Evolutionary conservation across 2,113 vertebrate genomes (phyloP).

Genomic region (Mohoua ochrocephala): DNA sequence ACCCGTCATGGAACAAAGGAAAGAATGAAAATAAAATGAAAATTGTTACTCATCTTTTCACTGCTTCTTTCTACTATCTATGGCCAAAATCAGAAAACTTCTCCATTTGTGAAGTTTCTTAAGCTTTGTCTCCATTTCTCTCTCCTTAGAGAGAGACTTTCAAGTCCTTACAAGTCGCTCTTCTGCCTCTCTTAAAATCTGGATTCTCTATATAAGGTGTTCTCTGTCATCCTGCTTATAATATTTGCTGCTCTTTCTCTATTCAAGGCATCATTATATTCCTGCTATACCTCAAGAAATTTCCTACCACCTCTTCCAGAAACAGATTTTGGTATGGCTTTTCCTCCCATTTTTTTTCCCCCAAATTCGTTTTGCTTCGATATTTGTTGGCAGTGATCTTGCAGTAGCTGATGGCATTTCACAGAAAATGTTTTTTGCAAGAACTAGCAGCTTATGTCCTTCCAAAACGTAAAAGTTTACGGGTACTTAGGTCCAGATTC

Average conservation of each 20-base stretch:
- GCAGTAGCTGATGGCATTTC: neutral
- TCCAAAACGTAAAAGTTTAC: neutral
- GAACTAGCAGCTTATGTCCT: neutral
- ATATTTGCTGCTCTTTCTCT: neutral
- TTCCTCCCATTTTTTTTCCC: neutral
- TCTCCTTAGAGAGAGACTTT: neutral
- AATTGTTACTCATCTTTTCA: neutral
- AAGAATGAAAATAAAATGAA: neutral
- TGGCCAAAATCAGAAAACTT: neutral
- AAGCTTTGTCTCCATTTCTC: neutral
- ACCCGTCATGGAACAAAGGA: neutral
- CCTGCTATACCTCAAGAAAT: neutral
- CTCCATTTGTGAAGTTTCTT: neutral
- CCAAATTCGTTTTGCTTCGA: neutral
- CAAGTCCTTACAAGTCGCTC: neutral
- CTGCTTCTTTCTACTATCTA: neutral
- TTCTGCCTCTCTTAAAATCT: neutral
- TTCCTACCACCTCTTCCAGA: neutral
- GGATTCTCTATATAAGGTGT: neutral
- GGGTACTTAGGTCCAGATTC: neutral
- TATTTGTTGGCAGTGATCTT: neutral
- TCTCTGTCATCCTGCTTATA: neutral
- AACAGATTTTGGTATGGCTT: neutral
- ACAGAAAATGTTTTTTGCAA: neutral
- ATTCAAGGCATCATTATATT: neutral